Percentiles rank a stretch among this genome's conserved stretches.
phyloP scores from a whole-genome alignment of 2,113 vertebrate genomes.

The Myotis yumanensis region DNA sequence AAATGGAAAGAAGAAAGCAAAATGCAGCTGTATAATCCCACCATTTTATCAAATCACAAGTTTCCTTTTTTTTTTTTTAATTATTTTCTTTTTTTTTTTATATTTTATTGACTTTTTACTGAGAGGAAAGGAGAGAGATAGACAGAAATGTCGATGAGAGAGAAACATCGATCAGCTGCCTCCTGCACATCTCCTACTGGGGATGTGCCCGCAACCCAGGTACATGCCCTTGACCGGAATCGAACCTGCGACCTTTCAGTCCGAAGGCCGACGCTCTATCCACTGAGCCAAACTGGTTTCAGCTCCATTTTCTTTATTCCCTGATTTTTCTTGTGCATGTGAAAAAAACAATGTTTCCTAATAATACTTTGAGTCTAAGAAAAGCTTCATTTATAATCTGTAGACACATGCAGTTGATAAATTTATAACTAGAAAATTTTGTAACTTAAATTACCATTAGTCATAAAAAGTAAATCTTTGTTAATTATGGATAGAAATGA shows the following conservation, averaged over 20 bases:
- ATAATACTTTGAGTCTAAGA: background rate
- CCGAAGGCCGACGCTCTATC: too few species aligned
- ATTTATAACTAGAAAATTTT: background rate
- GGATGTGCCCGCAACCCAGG: too few species aligned
- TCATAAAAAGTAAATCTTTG: background rate
- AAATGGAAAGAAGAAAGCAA: background rate
- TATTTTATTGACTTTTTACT: too few species aligned
- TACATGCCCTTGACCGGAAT: too few species aligned
- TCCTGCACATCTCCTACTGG: too few species aligned
- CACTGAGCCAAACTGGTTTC: too few species aligned
- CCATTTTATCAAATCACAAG: background rate
- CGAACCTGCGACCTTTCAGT: too few species aligned
- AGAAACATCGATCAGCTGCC: too few species aligned
- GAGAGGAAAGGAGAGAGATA: too few species aligned
- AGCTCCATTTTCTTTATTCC: background rate
- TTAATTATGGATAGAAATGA: constrained; percentile 47
- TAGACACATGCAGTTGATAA: background rate
- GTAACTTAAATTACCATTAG: background rate
- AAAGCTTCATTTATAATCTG: background rate
- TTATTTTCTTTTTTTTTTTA: too few species aligned
- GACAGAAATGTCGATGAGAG: too few species aligned
- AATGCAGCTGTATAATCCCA: background rate
- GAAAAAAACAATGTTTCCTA: background rate
- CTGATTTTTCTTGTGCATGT: background rate
- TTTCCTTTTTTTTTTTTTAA: background rate